Evolutionary conservation across 2,888 invertebrate genomes (phyloP).

Genomic region (Oligia fasciuncula): DNA sequence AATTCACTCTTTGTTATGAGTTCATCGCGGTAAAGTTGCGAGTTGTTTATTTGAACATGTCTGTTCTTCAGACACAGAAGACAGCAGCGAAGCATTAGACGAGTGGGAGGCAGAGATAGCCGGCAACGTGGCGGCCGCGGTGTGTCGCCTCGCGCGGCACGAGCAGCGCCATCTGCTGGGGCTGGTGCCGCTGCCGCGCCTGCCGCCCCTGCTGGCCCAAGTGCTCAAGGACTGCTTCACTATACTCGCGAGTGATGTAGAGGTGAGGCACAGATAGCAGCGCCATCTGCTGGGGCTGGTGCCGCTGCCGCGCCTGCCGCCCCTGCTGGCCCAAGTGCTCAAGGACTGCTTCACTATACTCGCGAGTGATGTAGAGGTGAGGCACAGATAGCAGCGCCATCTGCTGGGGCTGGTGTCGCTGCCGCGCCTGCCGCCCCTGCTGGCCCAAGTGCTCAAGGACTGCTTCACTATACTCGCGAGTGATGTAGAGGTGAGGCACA

Average conservation of each 20-base stretch:
- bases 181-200: slow-evolving; percentile 94
- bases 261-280: slow-evolving; percentile 85
- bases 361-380: no score
- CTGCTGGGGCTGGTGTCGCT: no score
- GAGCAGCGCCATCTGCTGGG: slow-evolving; percentile 95
- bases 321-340: no score
- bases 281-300: no score
- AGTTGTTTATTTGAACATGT: no score
- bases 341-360: no score
- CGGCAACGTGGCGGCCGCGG: slow-evolving; percentile 94
- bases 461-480: no score
- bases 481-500: no score
- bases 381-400: no score
- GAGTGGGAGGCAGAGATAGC: slow-evolving; percentile 83
- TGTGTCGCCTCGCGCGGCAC: slow-evolving; percentile 96
- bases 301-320: no score
- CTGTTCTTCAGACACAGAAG: slow-evolving; percentile 74
- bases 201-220: slow-evolving; percentile 95
- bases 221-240: slow-evolving; percentile 96
- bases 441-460: no score
- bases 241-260: slow-evolving; percentile 95
- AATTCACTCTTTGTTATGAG: background rate
- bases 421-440: no score
- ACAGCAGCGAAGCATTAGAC: slow-evolving; percentile 80
- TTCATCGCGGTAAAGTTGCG: background rate